phyloP scores from a whole-genome alignment of 2,113 vertebrate species.

The Natator depressus region DNA sequence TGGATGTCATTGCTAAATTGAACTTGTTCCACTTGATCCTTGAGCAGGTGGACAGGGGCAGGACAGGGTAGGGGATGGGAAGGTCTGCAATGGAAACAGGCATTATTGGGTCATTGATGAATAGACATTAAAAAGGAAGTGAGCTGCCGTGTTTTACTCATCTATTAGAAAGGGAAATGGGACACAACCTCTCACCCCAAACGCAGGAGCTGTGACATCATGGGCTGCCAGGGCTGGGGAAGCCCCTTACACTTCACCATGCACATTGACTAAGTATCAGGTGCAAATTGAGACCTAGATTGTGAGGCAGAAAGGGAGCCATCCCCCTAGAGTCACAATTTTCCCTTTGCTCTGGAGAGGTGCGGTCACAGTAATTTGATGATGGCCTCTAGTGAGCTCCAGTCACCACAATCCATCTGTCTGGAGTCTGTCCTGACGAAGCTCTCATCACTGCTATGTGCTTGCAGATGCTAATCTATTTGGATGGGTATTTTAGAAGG shows the following conservation, averaged over 20 bases:
- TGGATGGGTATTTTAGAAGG: not conserved
- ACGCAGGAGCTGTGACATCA: not conserved
- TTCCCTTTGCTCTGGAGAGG: not conserved
- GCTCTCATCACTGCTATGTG: fast-evolving
- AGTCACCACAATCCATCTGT: not conserved
- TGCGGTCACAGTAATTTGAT: not conserved
- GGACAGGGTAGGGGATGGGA: not conserved
- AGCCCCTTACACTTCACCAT: not conserved
- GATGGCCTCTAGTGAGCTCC: not conserved
- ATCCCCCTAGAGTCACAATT: not conserved
- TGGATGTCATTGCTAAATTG: no score
- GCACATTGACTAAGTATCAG: no score
- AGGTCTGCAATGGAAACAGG: not conserved
- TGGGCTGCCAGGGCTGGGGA: not conserved
- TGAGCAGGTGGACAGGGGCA: no score
- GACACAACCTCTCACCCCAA: not conserved
- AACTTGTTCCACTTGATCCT: no score
- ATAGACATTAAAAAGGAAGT: not conserved
- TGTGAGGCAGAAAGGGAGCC: not conserved
- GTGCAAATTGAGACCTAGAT: not conserved
- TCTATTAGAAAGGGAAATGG: not conserved
- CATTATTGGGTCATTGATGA: not conserved
- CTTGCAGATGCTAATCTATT: not conserved
- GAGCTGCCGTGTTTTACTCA: not conserved
- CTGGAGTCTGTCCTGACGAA: not conserved